Evolutionary conservation across 2,888 invertebrate genomes (phyloP), one percentile per base, ranked within the genome.

Genomic region (Scelioninae gen. 1): DNA sequence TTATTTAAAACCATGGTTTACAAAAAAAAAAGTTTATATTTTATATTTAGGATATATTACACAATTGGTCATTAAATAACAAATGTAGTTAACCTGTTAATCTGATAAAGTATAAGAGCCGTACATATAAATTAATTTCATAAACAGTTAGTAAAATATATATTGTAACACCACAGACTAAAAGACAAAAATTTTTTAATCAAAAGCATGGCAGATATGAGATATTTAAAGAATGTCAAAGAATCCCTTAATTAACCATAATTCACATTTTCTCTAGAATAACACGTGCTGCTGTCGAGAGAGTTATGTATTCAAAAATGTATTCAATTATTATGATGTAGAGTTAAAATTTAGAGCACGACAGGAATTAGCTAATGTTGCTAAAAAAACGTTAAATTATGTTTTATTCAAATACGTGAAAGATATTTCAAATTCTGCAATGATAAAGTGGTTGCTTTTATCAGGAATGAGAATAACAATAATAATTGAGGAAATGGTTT

Each of bases 231-330:
- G 69, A 75, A 75, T 81, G 60, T 68, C 23, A 8, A 55, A 63
- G 80, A 80, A 74, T 74, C n/a, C 47, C 56, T 80, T 80, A 68
- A 75, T 80, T 80, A 80, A 62, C 55, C 43, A 47, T 53, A 45
- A 29, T 58, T 58, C 51, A 53, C 47, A 69, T 76, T 81, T 71
- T 65, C 56, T 51, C 47, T 15, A 43, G 58, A 15, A 40, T 10
- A 49, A 68, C 60, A 68, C 13, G 16, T 51, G 66, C 23, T n/a
- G 43, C 23, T 15, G 29, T 38, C 38, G 38, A n/a, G 40, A 10
- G 11, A 63, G 29, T 47, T 53, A 45, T 31, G 58, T 45, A 32
- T 68, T 58, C 49, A 69, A 63, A 69, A 78, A 78, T 63, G 38
- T 15, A 45, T 47, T 34, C 40, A 47, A 47, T 62, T 66, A 68